Evolutionary conservation across 2,888 invertebrate species (phyloP), one percentile per base, ranked within the genome.

Genomic region (Volucella inflata): DNA sequence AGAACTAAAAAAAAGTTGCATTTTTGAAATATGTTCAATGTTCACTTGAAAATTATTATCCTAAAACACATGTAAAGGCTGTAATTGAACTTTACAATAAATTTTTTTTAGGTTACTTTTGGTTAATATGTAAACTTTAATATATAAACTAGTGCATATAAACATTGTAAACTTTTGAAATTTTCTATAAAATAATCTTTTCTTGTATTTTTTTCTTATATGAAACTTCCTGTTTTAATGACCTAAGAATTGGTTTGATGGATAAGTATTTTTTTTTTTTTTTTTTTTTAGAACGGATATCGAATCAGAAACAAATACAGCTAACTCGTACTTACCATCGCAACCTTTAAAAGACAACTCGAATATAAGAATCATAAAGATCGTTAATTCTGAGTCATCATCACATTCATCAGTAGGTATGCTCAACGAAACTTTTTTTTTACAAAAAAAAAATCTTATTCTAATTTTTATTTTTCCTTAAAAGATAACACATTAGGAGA

Each of bases 391-490:
- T 8, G 89, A 89, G 71, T 87, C 93, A 91, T 87, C 93, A 91
- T 87, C 90, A 89, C 76, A 91, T 88, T 59, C 91, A 90, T 70
- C 92, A 90, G 88, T 91, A 91, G 87, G 93, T 92, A 93, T 93
- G 30, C 4, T 6, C 6, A 30, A 30, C 30, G 30, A 30, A 30
- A 30, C 30, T 30, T 30, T 17, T 30, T 2, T 16, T 9, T 12
- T 12, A 36, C 36, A 10, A 46, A 30, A 38, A 46, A 30, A 38
- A 36, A 17, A 12, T 42, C 50, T 42, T 11, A 4, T 30, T 55
- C 14, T 72, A 65, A 79, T 50, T n/a, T 6, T 10, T 16, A n/a
- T 55, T 74, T 51, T 44, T 30, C 30, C 48, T 21, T 65, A 44
- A 44, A 14, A 85, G 85, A 85, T 67, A 85, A 85, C 65, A 51